Evolutionary conservation across 2,113 vertebrate species (phyloP), one percentile per base, ranked within the genome.

Genomic region (Lagenorhynchus albirostris): DNA sequence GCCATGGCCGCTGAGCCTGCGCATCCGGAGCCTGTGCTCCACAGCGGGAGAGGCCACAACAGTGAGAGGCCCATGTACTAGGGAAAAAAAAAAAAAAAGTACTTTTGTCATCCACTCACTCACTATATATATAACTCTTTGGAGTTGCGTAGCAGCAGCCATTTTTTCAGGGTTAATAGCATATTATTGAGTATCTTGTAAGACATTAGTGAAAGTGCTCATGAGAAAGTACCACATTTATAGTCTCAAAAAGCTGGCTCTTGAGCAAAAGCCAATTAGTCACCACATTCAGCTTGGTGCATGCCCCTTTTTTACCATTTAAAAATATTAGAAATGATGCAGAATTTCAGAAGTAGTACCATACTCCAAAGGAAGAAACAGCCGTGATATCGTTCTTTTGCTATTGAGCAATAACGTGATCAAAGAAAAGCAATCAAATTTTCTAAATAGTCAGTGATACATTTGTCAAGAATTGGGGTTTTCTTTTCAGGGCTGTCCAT

Each of bases 371-470:
- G n/a, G 65, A 85, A 63, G 47, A 87, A 62, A 83, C n/a, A 89
- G 55, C 80, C 89, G 71, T 31, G 53, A 12, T 67, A 2, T 58
- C 9, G 29, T 86, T 90, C 26, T 90, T 79, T 79, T 85, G 50
- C 76, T 84, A 1, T 31, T 89, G 60, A 88, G 33, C 44, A 77
- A 77, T 96, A 81, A 50, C 8, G 2, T 86, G 65, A 55, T 94
- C 23, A 79, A 76, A 96, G 86, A 92, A 92, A 77, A 67, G n/a
- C 31, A 76, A 60, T 91, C 85, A 82, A 23, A 85, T 82, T 82
- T 63, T 50, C 20, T 73, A 62, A 76, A 25, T 33, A 62, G 29
- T 38, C 20, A 47, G 2, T 97, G 81, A 89, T 80, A 60, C 0
- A 67, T 81, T 60, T 91, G 31, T 67, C 58, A 71, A 62, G 12